These are phyloP conservation scores for Ennomos erosarius DNA, from an alignment of 2,888 invertebrate species.

Conservation along the genomic window DNA sequence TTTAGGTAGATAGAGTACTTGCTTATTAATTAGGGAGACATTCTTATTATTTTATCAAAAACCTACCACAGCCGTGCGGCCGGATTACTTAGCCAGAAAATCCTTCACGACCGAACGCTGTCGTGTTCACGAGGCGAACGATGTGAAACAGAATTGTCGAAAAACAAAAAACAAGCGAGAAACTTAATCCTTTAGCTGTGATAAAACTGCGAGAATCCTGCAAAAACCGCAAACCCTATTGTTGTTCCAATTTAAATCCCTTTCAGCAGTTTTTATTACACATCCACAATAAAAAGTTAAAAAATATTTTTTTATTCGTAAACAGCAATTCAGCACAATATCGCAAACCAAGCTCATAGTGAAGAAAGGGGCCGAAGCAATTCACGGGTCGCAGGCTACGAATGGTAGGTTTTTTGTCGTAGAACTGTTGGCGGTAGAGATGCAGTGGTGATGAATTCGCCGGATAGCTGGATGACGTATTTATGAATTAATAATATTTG, in stretches of 20 bases:
- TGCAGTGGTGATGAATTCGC: background rate
- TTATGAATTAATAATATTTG: background rate
- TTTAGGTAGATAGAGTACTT: too few species aligned
- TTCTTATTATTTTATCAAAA: too few species aligned
- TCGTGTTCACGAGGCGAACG: too few species aligned
- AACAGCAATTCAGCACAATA: slow-evolving; percentile 54
- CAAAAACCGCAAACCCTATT: slow-evolving; percentile 19
- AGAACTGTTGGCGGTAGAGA: slow-evolving; percentile 36
- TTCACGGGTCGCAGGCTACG: slow-evolving; percentile 62
- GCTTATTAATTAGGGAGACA: too few species aligned
- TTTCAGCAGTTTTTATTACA: slow-evolving; percentile 17
- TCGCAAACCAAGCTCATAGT: slow-evolving; percentile 47
- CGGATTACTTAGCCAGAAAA: too few species aligned
- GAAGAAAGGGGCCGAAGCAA: slow-evolving; percentile 52
- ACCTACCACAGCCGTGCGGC: too few species aligned
- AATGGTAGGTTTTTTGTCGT: slow-evolving; percentile 54
- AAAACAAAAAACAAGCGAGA: background rate
- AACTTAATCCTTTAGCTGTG: slow-evolving; percentile 4
- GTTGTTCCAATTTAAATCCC: slow-evolving; percentile 19
- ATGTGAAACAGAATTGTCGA: too few species aligned
- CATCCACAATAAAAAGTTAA: slow-evolving; percentile 7
- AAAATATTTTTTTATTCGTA: slow-evolving; percentile 40
- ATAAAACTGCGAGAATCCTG: slow-evolving; percentile 4
- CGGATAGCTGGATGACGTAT: background rate
- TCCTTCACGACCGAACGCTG: too few species aligned